phyloP scores from a whole-genome alignment of 2,113 vertebrate genomes.

The Spheniscus mendiculus region DNA sequence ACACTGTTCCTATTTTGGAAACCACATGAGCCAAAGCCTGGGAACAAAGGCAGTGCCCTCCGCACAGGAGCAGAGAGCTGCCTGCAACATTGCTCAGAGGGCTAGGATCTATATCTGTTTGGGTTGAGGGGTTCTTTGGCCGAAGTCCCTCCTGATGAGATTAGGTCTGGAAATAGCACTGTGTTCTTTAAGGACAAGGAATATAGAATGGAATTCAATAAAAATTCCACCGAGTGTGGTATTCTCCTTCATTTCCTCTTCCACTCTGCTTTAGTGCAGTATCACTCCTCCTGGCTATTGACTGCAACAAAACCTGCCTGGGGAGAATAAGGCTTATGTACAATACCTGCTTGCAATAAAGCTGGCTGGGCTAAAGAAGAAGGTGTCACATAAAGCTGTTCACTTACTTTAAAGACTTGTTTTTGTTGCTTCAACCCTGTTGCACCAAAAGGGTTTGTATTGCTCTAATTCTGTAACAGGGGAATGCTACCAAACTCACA shows the following conservation, averaged over 20 bases:
- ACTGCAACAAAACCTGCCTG: background rate
- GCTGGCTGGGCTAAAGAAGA: background rate
- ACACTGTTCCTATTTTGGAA: background rate
- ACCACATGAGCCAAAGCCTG: background rate
- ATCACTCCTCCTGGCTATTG: background rate
- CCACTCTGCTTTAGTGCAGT: background rate
- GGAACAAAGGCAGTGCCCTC: background rate
- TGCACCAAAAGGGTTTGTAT: background rate
- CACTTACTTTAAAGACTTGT: background rate
- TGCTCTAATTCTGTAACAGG: background rate
- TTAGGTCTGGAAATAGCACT: background rate
- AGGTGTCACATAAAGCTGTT: background rate
- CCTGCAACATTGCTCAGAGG: background rate
- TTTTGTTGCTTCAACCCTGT: background rate
- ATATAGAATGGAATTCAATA: background rate
- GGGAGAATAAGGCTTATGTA: background rate
- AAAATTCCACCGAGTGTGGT: background rate
- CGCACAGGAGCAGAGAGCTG: background rate
- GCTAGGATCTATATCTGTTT: background rate
- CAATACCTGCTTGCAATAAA: background rate
- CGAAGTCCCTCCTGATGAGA: background rate
- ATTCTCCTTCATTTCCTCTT: conserved; percentile 48
- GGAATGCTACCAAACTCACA: background rate
- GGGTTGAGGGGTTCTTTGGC: background rate
- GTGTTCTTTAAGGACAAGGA: background rate